Percentiles rank a stretch among this genome's conserved stretches.
Evolutionary conservation across 2,888 invertebrate genomes (phyloP).

Genomic region (Theretra japonica): DNA sequence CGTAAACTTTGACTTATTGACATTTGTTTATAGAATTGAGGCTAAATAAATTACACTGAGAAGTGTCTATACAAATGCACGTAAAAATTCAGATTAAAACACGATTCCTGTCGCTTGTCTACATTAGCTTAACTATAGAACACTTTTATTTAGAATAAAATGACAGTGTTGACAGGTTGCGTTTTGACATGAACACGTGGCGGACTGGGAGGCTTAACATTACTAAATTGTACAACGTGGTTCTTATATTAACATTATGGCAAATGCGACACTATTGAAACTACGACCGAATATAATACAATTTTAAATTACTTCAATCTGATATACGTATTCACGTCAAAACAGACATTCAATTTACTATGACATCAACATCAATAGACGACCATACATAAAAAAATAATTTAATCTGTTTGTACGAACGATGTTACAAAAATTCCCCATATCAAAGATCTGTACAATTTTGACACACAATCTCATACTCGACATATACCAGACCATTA

Average conservation of each 20-base stretch:
- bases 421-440: constrained; percentile 10
- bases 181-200: not conserved
- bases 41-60: not conserved
- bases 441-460: constrained; percentile 30
- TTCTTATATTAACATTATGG: not conserved
- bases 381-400: constrained; percentile 22
- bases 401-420: constrained; percentile 18
- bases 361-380: constrained; percentile 9
- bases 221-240: not conserved
- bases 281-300: not conserved
- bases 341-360: constrained; percentile 2
- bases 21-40: not conserved
- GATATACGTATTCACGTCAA: constrained; percentile 2
- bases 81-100: not conserved
- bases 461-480: constrained; percentile 39
- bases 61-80: constrained; percentile 13
- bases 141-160: constrained; percentile 20
- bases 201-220: not conserved
- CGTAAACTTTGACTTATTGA: not conserved
- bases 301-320: not conserved
- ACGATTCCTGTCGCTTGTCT: constrained; percentile 6
- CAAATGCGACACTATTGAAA: not conserved
- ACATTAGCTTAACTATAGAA: constrained; percentile 14
- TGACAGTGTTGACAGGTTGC: not conserved
- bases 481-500: constrained; percentile 40